Conservation (phyloP, 2,888 invertebrate species). For the Tiphia femorata region DNA sequence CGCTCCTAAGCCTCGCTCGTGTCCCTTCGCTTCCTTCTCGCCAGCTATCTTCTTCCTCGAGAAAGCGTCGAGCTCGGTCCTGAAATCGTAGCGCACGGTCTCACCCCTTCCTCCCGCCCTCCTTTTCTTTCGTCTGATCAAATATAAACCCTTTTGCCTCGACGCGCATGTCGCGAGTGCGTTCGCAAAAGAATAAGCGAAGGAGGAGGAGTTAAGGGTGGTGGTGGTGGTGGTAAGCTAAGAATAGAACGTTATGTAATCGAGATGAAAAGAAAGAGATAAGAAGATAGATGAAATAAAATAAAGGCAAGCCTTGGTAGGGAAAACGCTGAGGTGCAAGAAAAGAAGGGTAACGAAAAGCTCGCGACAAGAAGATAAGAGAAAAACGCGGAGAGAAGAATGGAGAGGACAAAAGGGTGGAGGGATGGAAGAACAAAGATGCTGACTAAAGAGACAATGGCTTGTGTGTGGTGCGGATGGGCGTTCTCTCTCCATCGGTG, state of each 20-base stretch:
- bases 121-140: background rate
- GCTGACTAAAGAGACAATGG: constrained; percentile 38
- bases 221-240: background rate
- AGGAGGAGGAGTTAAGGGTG: background rate
- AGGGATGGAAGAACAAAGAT: constrained; percentile 20
- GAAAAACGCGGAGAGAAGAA: constrained; percentile 11
- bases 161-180: no score
- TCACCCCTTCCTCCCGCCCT: constrained; percentile 4
- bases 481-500: constrained; percentile 3
- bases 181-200: constrained; percentile 17
- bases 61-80: no score
- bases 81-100: no score
- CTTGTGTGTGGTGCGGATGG: constrained; percentile 11
- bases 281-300: background rate
- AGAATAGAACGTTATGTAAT: background rate
- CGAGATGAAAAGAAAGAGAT: background rate
- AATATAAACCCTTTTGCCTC: constrained; percentile 40
- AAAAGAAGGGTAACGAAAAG: constrained; percentile 8
- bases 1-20: constrained; percentile 25
- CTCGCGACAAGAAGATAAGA: constrained; percentile 10
- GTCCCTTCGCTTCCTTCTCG: constrained; percentile 10
- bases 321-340: background rate
- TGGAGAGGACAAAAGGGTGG: constrained; percentile 12
- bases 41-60: no score
- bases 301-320: background rate